phyloP scores from a whole-genome alignment of 2,113 vertebrate genomes.

The Mesembrinibis cayennensis region DNA sequence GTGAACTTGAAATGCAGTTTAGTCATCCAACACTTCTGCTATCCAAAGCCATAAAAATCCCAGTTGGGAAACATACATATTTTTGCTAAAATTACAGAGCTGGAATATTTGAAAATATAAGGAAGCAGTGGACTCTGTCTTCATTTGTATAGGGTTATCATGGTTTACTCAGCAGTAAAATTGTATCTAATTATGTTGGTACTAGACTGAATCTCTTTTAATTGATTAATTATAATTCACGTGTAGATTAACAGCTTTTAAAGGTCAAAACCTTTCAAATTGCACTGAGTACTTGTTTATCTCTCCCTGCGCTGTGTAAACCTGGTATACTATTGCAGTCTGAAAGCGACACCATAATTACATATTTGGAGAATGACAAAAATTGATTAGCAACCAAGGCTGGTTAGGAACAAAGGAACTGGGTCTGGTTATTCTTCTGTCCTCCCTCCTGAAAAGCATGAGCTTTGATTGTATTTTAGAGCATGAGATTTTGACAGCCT shows the following conservation, averaged over 20 bases:
- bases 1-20: neutral
- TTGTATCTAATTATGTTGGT: conserved; percentile 72
- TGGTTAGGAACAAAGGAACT: conserved; percentile 18
- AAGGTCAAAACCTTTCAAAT: conserved; percentile 70
- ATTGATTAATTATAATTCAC: conserved; percentile 70
- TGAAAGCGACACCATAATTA: conserved; percentile 69
- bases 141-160: conserved; percentile 25
- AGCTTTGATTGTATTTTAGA: neutral
- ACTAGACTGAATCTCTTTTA: conserved; percentile 68
- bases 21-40: neutral
- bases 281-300: conserved; percentile 65
- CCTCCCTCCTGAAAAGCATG: neutral
- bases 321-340: conserved; percentile 58
- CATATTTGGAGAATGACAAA: conserved; percentile 39
- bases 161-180: conserved; percentile 44
- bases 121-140: conserved; percentile 19
- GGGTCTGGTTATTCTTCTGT: conserved; percentile 6
- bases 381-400: conserved; percentile 29
- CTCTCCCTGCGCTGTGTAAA: conserved; percentile 67
- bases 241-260: conserved; percentile 66
- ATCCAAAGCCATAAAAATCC: neutral
- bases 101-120: neutral
- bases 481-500: neutral
- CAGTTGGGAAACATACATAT: neutral
- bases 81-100: neutral